These are phyloP conservation scores for Lydus trimaculatus DNA, from an alignment of 2,888 invertebrate species.

Conservation along the genomic window DNA sequence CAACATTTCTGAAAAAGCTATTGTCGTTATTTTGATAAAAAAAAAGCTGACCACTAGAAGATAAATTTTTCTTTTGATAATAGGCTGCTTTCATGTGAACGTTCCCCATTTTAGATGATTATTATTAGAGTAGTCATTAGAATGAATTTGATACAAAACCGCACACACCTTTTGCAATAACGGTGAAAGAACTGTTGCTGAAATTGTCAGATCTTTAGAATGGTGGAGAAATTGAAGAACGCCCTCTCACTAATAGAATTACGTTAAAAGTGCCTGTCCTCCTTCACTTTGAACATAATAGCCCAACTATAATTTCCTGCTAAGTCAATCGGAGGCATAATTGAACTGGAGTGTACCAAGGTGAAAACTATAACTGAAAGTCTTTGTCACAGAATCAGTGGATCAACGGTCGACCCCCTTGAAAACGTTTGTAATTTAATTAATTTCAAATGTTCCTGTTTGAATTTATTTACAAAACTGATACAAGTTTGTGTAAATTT, in stretches of 20 bases:
- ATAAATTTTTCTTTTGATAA: background rate
- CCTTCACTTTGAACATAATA: background rate
- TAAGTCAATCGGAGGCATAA: background rate
- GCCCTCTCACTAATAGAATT: background rate
- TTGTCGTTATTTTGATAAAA: constrained; percentile 2
- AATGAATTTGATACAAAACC: background rate
- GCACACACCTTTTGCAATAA: background rate
- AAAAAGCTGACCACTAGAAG: background rate
- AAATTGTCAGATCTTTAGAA: no score
- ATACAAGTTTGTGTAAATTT: background rate
- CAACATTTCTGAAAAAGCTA: background rate
- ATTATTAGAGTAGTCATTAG: background rate
- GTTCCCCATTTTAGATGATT: background rate
- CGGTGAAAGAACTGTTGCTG: background rate
- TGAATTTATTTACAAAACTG: background rate
- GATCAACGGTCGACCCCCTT: background rate
- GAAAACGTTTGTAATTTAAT: background rate
- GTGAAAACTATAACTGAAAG: no score
- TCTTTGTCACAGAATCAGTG: background rate
- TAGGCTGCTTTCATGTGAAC: background rate
- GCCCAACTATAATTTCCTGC: no score
- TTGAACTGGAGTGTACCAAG: no score
- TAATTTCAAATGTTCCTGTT: background rate
- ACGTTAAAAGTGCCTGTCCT: background rate
- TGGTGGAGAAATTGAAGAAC: background rate